Conservation (phyloP, 2,888 invertebrate species). For the Tetrapedia diversipes region DNA sequence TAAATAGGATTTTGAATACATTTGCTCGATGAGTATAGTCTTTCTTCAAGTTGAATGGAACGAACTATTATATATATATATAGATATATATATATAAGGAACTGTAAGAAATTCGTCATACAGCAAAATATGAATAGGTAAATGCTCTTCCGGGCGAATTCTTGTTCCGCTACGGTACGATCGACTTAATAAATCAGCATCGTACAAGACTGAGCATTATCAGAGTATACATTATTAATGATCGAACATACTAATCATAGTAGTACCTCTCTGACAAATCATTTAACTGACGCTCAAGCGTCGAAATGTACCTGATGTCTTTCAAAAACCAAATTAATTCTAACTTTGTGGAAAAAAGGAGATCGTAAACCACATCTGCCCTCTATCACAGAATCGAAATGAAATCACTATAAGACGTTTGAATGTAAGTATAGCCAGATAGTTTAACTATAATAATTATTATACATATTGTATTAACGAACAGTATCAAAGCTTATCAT, state of each 20-base stretch:
- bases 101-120: constrained; percentile 13
- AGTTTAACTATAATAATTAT: constrained; percentile 42
- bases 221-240: constrained; percentile 38
- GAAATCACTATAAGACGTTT: constrained; percentile 38
- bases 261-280: constrained; percentile 59
- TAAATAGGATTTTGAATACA: not conserved
- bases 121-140: constrained; percentile 3
- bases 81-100: too few species aligned
- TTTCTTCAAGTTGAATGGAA: constrained; percentile 66
- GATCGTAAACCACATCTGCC: constrained; percentile 24
- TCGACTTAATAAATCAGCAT: constrained; percentile 18
- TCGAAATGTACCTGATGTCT: constrained; percentile 72
- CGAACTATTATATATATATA: constrained; percentile 35
- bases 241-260: constrained; percentile 48
- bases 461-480: constrained; percentile 23
- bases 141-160: constrained; percentile 17
- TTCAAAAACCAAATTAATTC: constrained; percentile 63
- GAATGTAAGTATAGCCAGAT: constrained; percentile 38
- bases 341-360: constrained; percentile 34
- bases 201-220: constrained; percentile 63
- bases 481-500: constrained; percentile 43
- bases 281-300: constrained; percentile 59
- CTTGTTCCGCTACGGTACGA: constrained; percentile 42
- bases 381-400: constrained; percentile 39
- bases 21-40: constrained; percentile 20